phyloP scores from a whole-genome alignment of 2,888 invertebrate species.

The Incurvaria masculella region DNA sequence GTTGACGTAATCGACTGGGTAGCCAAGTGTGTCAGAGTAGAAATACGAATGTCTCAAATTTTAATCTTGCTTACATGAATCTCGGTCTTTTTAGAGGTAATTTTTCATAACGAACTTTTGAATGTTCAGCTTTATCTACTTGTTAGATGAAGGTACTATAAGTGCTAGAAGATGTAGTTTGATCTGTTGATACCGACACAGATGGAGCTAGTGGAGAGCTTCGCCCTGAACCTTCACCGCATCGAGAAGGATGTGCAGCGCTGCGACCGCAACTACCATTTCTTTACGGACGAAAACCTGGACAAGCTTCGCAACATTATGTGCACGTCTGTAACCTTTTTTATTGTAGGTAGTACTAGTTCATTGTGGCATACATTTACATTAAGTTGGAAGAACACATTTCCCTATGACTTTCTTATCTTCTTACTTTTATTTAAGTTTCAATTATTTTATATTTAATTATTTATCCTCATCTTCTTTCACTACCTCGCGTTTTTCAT shows the following conservation, averaged over 20 bases:
- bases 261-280: constrained; percentile 92
- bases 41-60: too few relatives aligned
- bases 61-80: too few relatives aligned
- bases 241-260: constrained; percentile 97
- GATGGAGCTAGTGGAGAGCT: constrained; percentile 80
- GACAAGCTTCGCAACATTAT: constrained; percentile 92
- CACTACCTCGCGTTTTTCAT: too few relatives aligned
- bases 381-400: neutral
- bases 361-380: neutral
- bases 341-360: neutral
- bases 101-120: too few relatives aligned
- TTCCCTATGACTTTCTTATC: neutral
- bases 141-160: neutral
- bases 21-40: too few relatives aligned
- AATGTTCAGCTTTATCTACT: neutral
- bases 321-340: constrained; percentile 74
- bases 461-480: too few relatives aligned
- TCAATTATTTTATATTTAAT: too few relatives aligned
- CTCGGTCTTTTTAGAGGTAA: too few relatives aligned
- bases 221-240: constrained; percentile 86
- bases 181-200: too few relatives aligned
- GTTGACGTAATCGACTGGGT: too few relatives aligned
- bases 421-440: neutral
- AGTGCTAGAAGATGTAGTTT: neutral
- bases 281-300: constrained; percentile 85